Evolutionary conservation across 2,797 vertebrate genomes (phyloP).

Genomic region (Lepus townsendii): DNA sequence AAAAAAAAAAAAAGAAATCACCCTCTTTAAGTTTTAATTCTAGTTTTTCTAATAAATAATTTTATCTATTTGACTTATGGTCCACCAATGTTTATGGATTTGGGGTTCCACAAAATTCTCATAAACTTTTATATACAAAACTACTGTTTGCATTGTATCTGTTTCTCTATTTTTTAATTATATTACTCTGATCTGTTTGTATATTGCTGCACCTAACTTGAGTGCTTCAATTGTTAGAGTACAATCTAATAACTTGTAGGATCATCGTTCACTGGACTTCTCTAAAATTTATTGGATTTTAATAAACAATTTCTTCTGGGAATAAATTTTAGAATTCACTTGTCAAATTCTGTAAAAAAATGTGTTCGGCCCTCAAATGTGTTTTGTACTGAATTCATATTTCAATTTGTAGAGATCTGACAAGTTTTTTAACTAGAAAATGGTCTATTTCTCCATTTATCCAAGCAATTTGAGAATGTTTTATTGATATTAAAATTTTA

Average conservation of each 20-base stretch:
- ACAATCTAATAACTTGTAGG: background rate
- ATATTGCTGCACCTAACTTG: background rate
- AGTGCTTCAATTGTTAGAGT: background rate
- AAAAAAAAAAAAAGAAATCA: too few species aligned
- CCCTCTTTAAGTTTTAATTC: background rate
- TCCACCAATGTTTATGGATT: background rate
- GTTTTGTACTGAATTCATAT: constrained; percentile 48
- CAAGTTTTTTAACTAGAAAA: background rate
- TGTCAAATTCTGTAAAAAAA: constrained; percentile 10
- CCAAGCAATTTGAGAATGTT: background rate
- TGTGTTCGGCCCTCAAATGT: background rate
- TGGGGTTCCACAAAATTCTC: background rate
- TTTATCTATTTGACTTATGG: background rate
- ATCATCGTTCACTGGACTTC: background rate
- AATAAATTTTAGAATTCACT: constrained; percentile 28
- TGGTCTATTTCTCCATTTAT: background rate
- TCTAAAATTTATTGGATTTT: constrained; percentile 34
- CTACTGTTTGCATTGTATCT: background rate
- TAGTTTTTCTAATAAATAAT: background rate
- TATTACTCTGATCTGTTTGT: background rate
- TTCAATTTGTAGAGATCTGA: constrained; percentile 52
- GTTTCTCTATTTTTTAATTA: background rate
- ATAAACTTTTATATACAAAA: background rate
- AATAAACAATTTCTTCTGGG: constrained; percentile 9
- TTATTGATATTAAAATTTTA: background rate